phyloP scores from a whole-genome alignment of 1,140 invertebrate genomes.

The Plutomurus gul region DNA sequence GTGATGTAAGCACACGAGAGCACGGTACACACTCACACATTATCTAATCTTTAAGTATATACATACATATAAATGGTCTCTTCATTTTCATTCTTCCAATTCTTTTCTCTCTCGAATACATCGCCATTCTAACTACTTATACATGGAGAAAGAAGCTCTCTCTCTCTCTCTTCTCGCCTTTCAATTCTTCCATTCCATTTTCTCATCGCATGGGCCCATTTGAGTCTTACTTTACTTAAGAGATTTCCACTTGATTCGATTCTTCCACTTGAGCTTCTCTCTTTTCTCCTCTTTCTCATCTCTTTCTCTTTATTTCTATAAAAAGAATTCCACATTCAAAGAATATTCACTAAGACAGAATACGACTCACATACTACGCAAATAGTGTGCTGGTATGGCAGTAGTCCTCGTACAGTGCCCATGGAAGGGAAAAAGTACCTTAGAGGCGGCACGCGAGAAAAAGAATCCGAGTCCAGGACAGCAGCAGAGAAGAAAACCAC shows the following conservation, averaged over 20 bases:
- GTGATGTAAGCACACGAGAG: not conserved
- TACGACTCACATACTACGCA: not conserved
- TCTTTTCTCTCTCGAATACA: slow-evolving; percentile 15
- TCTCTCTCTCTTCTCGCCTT: slow-evolving; percentile 24
- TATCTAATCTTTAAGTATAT: slow-evolving; percentile 12
- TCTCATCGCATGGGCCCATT: slow-evolving; percentile 29
- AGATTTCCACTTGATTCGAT: slow-evolving; percentile 45
- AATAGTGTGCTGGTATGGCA: too few species aligned
- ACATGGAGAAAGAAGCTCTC: not conserved
- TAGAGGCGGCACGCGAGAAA: not conserved
- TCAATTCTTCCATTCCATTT: slow-evolving; percentile 39
- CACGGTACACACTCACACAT: not conserved
- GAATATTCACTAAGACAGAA: slow-evolving; percentile 15
- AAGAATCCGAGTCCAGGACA: not conserved
- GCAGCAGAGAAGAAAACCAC: slow-evolving; percentile 37
- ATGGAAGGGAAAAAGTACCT: not conserved
- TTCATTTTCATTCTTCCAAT: slow-evolving; percentile 16
- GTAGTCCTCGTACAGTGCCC: not conserved
- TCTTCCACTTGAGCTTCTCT: slow-evolving; percentile 40
- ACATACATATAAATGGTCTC: slow-evolving; percentile 17
- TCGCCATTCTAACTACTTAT: not conserved
- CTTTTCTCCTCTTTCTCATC: slow-evolving; percentile 7
- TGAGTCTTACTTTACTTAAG: slow-evolving; percentile 33
- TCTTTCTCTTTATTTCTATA: slow-evolving; percentile 37
- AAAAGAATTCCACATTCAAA: slow-evolving; percentile 19